A percentile compares a stretch with the other conserved stretches of the same genome.
phyloP scores from a whole-genome alignment of 2,113 vertebrate genomes.

The Proterorhinus semilunaris region DNA sequence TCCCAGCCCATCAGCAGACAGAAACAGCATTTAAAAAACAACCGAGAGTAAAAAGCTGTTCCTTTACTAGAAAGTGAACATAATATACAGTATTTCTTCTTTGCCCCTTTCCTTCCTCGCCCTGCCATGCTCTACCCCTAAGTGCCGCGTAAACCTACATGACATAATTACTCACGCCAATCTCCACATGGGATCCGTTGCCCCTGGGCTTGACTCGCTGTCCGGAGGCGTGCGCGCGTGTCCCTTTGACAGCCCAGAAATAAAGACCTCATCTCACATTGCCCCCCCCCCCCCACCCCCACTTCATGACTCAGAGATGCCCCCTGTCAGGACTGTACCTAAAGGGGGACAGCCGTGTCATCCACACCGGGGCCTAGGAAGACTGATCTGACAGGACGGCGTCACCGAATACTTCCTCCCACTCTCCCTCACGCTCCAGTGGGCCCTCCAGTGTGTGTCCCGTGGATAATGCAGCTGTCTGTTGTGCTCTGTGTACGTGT shows the following conservation, averaged over 20 bases:
- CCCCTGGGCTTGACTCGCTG: background rate
- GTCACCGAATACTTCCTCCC: conserved; percentile 54
- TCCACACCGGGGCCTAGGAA: conserved; percentile 23
- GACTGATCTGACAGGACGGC: conserved; percentile 52
- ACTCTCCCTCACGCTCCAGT: conserved; percentile 50
- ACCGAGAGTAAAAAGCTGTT: too few relatives aligned
- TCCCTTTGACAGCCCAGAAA: conserved; percentile 14
- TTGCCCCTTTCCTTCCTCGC: background rate
- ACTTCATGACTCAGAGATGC: conserved; percentile 49
- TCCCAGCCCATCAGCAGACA: too few relatives aligned
- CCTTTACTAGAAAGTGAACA: too few relatives aligned
- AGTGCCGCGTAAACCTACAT: background rate
- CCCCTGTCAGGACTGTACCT: conserved; percentile 50
- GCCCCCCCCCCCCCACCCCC: conserved; percentile 26
- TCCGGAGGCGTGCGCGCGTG: background rate
- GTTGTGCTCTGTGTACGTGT: conserved; percentile 6
- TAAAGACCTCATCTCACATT: conserved; percentile 35
- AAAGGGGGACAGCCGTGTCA: conserved; percentile 35
- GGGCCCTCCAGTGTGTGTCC: conserved; percentile 32
- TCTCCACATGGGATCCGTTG: background rate
- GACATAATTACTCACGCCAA: background rate
- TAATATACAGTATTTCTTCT: too few relatives aligned
- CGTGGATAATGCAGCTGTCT: conserved; percentile 37
- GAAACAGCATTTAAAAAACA: too few relatives aligned
- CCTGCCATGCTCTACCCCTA: background rate